These are phyloP conservation scores for Enoplolaimus lenunculus DNA, from an alignment of 2,888 invertebrate species.

Conservation along the genomic window DNA sequence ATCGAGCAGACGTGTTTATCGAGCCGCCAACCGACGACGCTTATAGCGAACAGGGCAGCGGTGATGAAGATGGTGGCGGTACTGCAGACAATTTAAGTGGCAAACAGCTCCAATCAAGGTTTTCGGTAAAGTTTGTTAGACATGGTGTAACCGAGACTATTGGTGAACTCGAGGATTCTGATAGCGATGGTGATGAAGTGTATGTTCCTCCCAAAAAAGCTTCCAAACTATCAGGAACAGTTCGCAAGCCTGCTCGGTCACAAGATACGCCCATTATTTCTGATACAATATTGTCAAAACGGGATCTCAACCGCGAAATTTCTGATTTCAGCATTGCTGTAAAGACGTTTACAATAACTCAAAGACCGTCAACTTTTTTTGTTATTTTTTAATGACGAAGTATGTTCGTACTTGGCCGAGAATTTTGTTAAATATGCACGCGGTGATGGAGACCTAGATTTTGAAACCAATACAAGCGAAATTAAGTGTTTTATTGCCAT, in stretches of 20 bases:
- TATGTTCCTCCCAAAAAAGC: too few relatives aligned
- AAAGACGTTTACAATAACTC: background rate
- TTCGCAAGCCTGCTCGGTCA: too few relatives aligned
- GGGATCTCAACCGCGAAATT: too few relatives aligned
- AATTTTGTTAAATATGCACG: background rate
- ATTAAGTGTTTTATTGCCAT: background rate
- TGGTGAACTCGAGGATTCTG: too few relatives aligned
- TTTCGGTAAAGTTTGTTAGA: background rate
- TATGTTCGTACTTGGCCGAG: background rate
- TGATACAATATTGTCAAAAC: too few relatives aligned
- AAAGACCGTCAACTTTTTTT: background rate
- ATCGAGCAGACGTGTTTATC: slow-evolving; percentile 9
- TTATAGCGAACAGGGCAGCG: background rate
- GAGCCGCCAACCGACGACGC: background rate
- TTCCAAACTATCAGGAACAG: too few relatives aligned
- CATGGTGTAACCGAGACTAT: too few relatives aligned
- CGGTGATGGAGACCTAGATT: background rate
- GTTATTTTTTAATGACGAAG: background rate
- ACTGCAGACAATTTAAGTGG: background rate
- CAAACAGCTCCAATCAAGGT: background rate
- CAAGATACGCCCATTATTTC: too few relatives aligned
- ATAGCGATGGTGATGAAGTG: too few relatives aligned
- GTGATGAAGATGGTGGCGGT: background rate
- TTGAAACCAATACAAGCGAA: background rate
- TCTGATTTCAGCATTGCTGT: background rate